Conservation (phyloP, 2,797 vertebrate species). For the Danio tinwini region DNA sequence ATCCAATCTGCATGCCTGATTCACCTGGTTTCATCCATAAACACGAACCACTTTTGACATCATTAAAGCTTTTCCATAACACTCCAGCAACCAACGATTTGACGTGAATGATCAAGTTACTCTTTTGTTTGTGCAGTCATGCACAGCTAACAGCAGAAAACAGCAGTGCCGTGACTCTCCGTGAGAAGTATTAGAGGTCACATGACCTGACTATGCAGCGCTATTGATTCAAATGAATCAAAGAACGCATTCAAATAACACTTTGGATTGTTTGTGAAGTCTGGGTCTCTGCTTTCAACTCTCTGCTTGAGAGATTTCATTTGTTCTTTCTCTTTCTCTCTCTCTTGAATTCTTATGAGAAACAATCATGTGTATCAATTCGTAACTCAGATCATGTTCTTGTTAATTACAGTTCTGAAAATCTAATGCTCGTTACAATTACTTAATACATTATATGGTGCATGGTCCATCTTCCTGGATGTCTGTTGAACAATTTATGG, state of each 20-base stretch:
- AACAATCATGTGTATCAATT: slow-evolving; percentile 17
- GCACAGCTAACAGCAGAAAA: slow-evolving; percentile 61
- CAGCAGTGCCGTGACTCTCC: slow-evolving; percentile 16
- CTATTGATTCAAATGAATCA: slow-evolving; percentile 35
- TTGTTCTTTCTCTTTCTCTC: slow-evolving; percentile 2
- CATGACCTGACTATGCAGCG: slow-evolving; percentile 43
- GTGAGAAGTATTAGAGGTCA: slow-evolving; percentile 18
- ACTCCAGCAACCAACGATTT: slow-evolving; percentile 69
- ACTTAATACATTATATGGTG: background rate
- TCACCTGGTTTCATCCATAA: slow-evolving; percentile 33
- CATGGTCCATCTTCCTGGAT: background rate
- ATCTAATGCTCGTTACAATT: background rate
- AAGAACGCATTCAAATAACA: slow-evolving; percentile 21
- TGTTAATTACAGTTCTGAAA: background rate
- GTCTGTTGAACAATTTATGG: background rate
- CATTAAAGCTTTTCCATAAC: slow-evolving; percentile 42
- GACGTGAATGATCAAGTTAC: slow-evolving; percentile 71
- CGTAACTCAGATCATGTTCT: background rate
- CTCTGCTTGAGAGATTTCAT: background rate
- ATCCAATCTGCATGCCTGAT: slow-evolving; percentile 23
- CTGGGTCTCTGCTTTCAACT: slow-evolving; percentile 6
- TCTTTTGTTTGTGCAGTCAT: slow-evolving; percentile 71
- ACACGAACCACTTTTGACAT: slow-evolving; percentile 54
- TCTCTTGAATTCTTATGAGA: background rate
- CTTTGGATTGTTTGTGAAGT: slow-evolving; percentile 20